Base-by-base conservation (phyloP, 2,113 vertebrate genomes). In the Prinia subflava region DNA sequence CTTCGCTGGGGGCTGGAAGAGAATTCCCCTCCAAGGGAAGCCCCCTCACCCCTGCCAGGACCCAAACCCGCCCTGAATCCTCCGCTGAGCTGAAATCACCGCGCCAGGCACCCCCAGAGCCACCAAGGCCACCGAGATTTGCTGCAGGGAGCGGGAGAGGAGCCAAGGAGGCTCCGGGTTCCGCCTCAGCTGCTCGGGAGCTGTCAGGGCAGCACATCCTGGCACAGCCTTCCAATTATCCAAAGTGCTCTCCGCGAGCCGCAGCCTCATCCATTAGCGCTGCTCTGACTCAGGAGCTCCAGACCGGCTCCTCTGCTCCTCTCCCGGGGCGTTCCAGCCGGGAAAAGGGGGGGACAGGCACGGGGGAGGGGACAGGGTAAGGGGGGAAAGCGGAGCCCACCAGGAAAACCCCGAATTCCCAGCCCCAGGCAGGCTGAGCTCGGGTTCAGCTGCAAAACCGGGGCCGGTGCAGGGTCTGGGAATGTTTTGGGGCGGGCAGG, bases 231-330 rank as follows among this genome's bases (percentile, higher is more conserved):
- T 69, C 16, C 96, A 97, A 97, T 97, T 96, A 97, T 87, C 75
- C 83, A 87, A 83, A 97, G 96, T 97, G 97, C 96, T 92, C 60
- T 8, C 70, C 2, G 53, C 2, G 78, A 87, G 83, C 91, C 49
- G 93, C 92, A 15, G 46, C 93, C 94, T 82, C 92, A 76, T 96
- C 96, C 96, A 92, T 97, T 80, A 96, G 95, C 24, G 81, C 60
- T 8, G 70, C 70, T 90, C 92, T 95, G 92, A 95, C 53, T 95
- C 96, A 94, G 92, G 80, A 60, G 0, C 70, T 65, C 15, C 92
- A 35, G 74, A 15, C 57, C 49, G 56, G 37, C 89, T 74, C 82
- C 25, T 57, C 81, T 33, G 69, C 37, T 1, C 22, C 5, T 7
- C 55, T 30, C 28, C 55, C 11, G 17, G 4, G 1, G 1, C 16